These are phyloP conservation scores for Platypus cylindrus DNA, from an alignment of 2,888 invertebrate species.

Conservation along the genomic window DNA sequence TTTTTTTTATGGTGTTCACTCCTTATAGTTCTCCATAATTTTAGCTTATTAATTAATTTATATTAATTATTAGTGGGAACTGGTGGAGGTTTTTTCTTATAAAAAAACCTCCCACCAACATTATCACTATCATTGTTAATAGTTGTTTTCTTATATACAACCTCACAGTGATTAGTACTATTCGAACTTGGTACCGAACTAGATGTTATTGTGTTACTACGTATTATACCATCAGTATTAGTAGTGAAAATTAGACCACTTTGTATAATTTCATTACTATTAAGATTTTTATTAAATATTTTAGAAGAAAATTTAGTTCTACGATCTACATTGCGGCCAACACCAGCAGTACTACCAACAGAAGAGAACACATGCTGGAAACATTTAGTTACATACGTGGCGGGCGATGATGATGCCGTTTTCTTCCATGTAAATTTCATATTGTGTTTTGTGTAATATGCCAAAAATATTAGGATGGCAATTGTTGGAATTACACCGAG, in stretches of 20 bases:
- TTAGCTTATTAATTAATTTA: too few relatives aligned
- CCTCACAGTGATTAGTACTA: too few relatives aligned
- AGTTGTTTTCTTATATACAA: too few relatives aligned
- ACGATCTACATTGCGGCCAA: conserved; percentile 21
- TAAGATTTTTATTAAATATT: too few relatives aligned
- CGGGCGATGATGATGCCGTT: conserved; percentile 31
- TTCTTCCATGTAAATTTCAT: conserved; percentile 44
- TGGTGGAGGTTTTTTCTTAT: background rate
- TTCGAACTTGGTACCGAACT: too few relatives aligned
- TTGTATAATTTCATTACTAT: conserved; percentile 48
- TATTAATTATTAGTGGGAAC: background rate
- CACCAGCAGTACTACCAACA: conserved; percentile 12
- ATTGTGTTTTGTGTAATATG: conserved; percentile 65
- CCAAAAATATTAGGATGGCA: conserved; percentile 51
- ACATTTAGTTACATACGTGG: conserved; percentile 40
- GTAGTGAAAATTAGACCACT: conserved; percentile 52
- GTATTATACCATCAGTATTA: conserved; percentile 42
- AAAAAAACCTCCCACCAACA: too few relatives aligned
- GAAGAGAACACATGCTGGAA: conserved; percentile 27
- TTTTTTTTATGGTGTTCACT: too few relatives aligned
- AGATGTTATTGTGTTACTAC: conserved; percentile 30
- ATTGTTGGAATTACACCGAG: conserved; percentile 69
- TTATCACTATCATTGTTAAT: too few relatives aligned
- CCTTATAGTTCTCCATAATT: too few relatives aligned
- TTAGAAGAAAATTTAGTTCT: too few relatives aligned